Evolutionary conservation across 2,797 vertebrate genomes (phyloP).

Genomic region (Amphiprion clarkii): DNA sequence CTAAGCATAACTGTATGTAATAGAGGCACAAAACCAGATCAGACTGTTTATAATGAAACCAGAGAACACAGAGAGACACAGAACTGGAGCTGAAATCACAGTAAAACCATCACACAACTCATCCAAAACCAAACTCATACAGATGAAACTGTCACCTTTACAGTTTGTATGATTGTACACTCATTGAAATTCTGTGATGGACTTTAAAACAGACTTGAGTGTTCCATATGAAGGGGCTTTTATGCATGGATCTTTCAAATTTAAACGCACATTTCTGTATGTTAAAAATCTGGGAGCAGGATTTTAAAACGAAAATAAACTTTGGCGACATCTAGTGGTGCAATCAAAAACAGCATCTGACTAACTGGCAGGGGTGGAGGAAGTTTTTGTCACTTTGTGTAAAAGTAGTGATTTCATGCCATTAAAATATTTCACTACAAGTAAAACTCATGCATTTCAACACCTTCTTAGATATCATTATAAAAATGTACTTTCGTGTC

Average conservation of each 20-base stretch:
- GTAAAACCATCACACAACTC: conserved; percentile 2
- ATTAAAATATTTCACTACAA: too few species aligned
- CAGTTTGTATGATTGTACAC: not conserved
- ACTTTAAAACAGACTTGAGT: not conserved
- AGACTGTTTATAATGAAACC: conserved; percentile 29
- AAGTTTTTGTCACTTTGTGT: too few species aligned
- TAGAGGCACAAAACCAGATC: conserved; percentile 29
- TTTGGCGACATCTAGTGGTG: conserved; percentile 32
- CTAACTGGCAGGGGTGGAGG: too few species aligned
- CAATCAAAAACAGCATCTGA: not conserved
- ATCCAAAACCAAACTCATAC: not conserved
- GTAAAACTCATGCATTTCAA: too few species aligned
- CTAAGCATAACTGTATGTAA: conserved; percentile 43
- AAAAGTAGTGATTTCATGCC: too few species aligned
- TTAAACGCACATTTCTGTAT: not conserved
- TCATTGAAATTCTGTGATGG: not conserved
- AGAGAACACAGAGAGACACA: conserved; percentile 24
- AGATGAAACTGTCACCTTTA: too few species aligned
- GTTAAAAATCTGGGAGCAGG: not conserved
- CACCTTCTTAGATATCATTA: too few species aligned
- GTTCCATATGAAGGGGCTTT: not conserved
- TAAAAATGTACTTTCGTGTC: too few species aligned
- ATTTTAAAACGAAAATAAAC: not conserved
- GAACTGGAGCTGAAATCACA: conserved; percentile 12
- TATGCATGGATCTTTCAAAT: not conserved